Conservation (phyloP, 2,888 invertebrate genomes). For the Chydorus sphaericus region DNA sequence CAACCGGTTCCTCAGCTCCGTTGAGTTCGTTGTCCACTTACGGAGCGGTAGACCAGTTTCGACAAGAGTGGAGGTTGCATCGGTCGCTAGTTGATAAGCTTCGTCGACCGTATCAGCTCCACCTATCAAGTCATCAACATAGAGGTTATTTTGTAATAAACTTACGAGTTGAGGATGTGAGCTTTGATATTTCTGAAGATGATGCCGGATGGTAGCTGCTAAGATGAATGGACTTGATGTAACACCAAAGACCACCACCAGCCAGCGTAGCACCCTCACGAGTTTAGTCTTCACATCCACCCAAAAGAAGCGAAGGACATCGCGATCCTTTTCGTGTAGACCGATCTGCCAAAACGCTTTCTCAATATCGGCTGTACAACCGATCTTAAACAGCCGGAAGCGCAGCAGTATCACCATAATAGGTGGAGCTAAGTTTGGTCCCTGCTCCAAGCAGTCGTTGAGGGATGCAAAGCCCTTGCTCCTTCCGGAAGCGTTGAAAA, state of each 20-base stretch:
- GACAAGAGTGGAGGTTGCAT: background rate
- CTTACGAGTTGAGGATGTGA: background rate
- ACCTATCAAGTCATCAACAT: background rate
- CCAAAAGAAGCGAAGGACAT: constrained; percentile 21
- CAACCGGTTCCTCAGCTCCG: background rate
- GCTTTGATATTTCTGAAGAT: background rate
- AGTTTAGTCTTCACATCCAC: background rate
- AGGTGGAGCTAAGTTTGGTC: constrained; percentile 23
- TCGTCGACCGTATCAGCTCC: background rate
- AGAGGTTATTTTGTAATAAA: background rate
- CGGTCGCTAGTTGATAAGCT: background rate
- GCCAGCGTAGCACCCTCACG: background rate
- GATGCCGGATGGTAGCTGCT: background rate
- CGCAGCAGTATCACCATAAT: constrained; percentile 21
- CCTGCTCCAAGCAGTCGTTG: constrained; percentile 22
- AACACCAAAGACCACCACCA: constrained; percentile 1
- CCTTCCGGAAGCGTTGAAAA: constrained; percentile 23
- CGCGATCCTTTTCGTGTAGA: constrained; percentile 19
- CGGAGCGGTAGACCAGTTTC: constrained; percentile 3
- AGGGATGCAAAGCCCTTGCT: constrained; percentile 20
- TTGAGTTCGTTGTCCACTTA: background rate
- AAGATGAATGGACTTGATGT: background rate
- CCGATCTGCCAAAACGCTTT: constrained; percentile 24
- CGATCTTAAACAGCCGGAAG: constrained; percentile 22
- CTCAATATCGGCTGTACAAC: constrained; percentile 22